Evolutionary conservation across 2,888 invertebrate species (phyloP), one percentile per base, ranked within the genome.

Genomic region (Acanthosepion pharaonis): DNA sequence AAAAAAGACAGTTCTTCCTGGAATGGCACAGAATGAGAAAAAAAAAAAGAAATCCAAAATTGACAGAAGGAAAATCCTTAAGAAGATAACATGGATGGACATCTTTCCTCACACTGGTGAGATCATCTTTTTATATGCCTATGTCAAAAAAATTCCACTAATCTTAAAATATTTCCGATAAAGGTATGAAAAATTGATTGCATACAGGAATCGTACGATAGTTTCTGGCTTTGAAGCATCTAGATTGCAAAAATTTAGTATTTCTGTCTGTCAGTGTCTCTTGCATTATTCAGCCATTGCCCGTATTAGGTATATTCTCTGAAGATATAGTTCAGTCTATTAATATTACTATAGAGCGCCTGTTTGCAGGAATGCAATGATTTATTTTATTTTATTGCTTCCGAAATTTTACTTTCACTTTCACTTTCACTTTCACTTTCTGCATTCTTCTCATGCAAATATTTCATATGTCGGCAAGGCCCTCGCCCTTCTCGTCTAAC

Each of bases 41-140:
- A 78, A n/a, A 78, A n/a, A 78, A 78, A 78, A 4, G 78, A n/a
- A 78, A n/a, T 9, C n/a, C n/a, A 33, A 78, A 78, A n/a, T n/a
- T 78, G 78, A 78, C 78, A 15, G 78, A n/a, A 78, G 78, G 78
- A 78, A 78, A 78, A 78, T n/a, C 78, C 78, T 64, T 64, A 64
- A 64, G 64, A 64, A 64, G 64, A 64, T 64, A 64, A 6, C 64
- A 2, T 9, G 78, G 78, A 78, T 15, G 78, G 78, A n/a, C 78
- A 11, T n/a, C 8, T n/a, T n/a, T 78, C 78, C 78, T 78, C 78
- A 78, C 78, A 8, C n/a, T 78, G 78, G 78, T 78, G 78, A 78
- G 78, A 78, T 78, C 11, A 11, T 78, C n/a, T 18, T 78, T 78
- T 78, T 78, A 33, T 78, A 78, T 11, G n/a, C n/a, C n/a, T n/a